Evolutionary conservation across 2,113 vertebrate species (phyloP), one percentile per base, ranked within the genome.

Genomic region (Odocoileus virginianus): DNA sequence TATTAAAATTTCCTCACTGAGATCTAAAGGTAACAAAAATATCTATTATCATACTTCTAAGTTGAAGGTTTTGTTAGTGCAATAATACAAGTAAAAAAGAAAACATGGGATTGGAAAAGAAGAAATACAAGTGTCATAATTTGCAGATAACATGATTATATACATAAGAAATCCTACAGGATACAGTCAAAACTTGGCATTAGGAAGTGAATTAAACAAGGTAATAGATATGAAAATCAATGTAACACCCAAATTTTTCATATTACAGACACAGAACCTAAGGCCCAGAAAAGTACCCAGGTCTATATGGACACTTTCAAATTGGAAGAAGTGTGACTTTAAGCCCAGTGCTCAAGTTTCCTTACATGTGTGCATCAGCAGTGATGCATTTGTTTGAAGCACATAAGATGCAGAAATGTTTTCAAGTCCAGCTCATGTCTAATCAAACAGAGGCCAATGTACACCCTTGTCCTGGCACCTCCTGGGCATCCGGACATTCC

Each of bases 211-310:
- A 47, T 30, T 47, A 92, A 86, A 36, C 47, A 89, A 78, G 47
- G 57, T 71, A 96, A 47, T 67, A 40, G 71, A 93, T 43, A 64
- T 40, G 45, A 94, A 96, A 81, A 64, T 92, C 90, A 92, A 93
- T 27, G 52, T 28, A 50, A 36, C 19, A 45, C 76, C 6, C 2
- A 79, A 67, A 17, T 78, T 58, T 81, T 91, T 86, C 47, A 67
- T 21, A 87, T 78, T 61, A 87, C 2, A 79, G 25, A 83, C 21
- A 64, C 14, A 55, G 36, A 94, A 55, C 86, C 16, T 30, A 87
- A 92, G 50, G 12, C 33, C 14, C 36, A 85, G 57, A 93, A 89
- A 93, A 27, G 27, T 58, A 15, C 45, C 19, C 52, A 85, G 23
- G n/a, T 93, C 19, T 9, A 76, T 2, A 40, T 0, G 67, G 19